Evolutionary conservation across 2,888 invertebrate genomes (phyloP).

Genomic region (Macroteleia sp.): DNA sequence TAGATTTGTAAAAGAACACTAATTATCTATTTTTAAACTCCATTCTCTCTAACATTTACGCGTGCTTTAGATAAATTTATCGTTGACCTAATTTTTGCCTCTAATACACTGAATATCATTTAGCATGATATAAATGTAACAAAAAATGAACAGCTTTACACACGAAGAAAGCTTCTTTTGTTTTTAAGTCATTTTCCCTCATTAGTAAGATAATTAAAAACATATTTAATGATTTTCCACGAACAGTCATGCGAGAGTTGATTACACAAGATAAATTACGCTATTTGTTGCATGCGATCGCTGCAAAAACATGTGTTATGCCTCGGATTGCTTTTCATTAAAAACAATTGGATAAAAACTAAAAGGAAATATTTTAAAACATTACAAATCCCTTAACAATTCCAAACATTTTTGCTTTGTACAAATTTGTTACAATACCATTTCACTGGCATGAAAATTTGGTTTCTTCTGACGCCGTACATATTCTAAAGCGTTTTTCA

Average conservation of each 20-base stretch:
- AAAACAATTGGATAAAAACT: conserved; percentile 10
- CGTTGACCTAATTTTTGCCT: conserved; percentile 4
- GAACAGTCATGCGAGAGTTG: conserved; percentile 16
- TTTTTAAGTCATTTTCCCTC: conserved; percentile 8
- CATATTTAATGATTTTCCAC: conserved; percentile 29
- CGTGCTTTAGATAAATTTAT: conserved; percentile 9
- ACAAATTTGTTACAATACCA: too few relatives aligned
- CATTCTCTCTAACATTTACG: too few relatives aligned
- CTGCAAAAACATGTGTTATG: conserved; percentile 4
- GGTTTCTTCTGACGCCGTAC: too few relatives aligned
- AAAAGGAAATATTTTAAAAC: too few relatives aligned
- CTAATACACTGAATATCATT: not conserved
- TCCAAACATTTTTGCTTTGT: too few relatives aligned
- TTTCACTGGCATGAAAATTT: too few relatives aligned
- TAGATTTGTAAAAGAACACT: not conserved
- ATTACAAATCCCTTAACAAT: too few relatives aligned
- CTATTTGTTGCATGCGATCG: conserved; percentile 9
- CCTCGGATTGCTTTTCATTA: conserved; percentile 3
- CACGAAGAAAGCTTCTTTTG: conserved; percentile 38
- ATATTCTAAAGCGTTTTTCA: too few relatives aligned
- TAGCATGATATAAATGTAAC: not conserved
- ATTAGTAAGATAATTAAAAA: conserved; percentile 24
- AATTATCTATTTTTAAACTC: not conserved
- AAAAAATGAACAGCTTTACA: not conserved
- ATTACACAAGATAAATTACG: conserved; percentile 44